Evolutionary conservation across 2,113 vertebrate genomes (phyloP), one percentile per base, ranked within the genome.

Genomic region (Hiodon alosoides): DNA sequence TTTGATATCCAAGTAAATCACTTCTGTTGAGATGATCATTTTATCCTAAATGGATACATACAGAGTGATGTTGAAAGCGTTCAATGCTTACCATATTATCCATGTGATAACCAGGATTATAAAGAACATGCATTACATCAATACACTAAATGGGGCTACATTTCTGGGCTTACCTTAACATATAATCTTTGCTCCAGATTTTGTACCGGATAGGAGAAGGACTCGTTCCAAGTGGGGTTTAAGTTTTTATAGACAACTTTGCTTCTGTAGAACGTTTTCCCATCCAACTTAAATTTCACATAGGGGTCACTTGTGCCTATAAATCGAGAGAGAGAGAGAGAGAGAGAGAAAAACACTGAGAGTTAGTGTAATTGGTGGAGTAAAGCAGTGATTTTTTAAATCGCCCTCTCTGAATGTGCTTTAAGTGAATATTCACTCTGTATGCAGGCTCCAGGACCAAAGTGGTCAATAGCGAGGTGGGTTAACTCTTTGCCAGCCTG

Each of bases 261-360:
- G 76, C 97, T 99, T 90, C 98, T 99, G 85, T 97, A 98, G 4
- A 98, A 85, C 0, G 95, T 97, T 84, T 98, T 99, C n/a, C 94
- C 95, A 1, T 95, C 95, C 74, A 97, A 78, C 83, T 98, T 97
- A 79, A 99, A 96, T 78, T 99, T 98, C 74, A 98, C 95, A 2
- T 98, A 98, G 0, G 97, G 97, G 76, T 99, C 97, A 57, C 97
- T 99, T n/a, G 97, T 98, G 77, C 97, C 97, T 98, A 83, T 31
- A 70, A 75, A 82, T 68, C 13, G 54, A 52, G 58, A 80, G n/a
- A 80, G n/a, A 70, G 16, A 76, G 7, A 81, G 55, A 2, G 75
- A n/a, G 62, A 9, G 60, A 46, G 6, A 61, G 17, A 57, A 7
- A 9, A 6, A 67, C 13, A 60, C 13, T 60, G 47, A 72, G 50